phyloP scores from a whole-genome alignment of 1,140 invertebrate species.

The Scylla paramamosain region DNA sequence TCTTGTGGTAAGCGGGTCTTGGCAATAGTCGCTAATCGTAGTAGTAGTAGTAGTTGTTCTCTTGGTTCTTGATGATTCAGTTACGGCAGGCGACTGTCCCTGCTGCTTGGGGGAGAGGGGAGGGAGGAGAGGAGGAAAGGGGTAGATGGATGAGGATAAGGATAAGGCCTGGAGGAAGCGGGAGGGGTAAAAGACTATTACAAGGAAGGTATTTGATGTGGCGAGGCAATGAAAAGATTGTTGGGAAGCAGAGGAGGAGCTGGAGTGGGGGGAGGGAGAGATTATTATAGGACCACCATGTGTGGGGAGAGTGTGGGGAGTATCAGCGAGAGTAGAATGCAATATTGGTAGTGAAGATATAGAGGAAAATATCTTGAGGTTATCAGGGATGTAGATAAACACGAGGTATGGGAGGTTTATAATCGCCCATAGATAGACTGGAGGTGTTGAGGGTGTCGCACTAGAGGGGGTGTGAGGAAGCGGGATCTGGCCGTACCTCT shows the following conservation, averaged over 20 bases:
- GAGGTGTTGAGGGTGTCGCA: neutral
- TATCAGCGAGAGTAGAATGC: neutral
- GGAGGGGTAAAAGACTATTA: neutral
- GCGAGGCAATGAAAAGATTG: neutral
- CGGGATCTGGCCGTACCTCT: constrained; percentile 70
- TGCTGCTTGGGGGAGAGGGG: neutral
- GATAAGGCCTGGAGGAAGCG: neutral
- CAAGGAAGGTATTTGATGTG: neutral
- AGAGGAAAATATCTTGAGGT: too few species aligned
- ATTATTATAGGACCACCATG: neutral
- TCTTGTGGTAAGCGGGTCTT: neutral
- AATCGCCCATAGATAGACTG: neutral
- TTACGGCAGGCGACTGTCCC: neutral
- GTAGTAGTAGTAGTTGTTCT: neutral
- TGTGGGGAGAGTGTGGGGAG: neutral
- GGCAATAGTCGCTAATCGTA: neutral
- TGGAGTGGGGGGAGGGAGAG: neutral
- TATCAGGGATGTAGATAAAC: neutral
- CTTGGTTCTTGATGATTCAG: too few species aligned
- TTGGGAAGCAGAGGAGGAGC: neutral
- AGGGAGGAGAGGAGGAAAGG: neutral
- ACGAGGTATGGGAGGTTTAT: neutral
- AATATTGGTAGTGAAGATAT: neutral
- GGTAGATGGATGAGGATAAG: neutral
- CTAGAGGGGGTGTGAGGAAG: constrained; percentile 72